A percentile compares a stretch with the other conserved stretches of the same genome.
Conservation (phyloP, 1,140 invertebrate species). For the Trichoplusia ni region DNA sequence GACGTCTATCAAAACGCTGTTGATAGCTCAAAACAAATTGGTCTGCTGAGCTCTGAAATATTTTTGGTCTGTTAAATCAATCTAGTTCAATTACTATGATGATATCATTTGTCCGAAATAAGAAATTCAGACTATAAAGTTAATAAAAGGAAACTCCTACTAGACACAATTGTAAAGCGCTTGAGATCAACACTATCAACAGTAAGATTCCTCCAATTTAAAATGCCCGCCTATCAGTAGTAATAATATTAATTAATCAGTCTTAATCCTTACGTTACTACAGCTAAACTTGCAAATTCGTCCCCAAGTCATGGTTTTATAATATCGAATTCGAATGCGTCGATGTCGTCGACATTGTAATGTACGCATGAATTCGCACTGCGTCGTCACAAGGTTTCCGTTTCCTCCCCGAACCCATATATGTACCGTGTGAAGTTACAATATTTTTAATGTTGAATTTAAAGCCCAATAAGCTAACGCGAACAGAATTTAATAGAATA, state of each 20-base stretch:
- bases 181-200: too few species aligned
- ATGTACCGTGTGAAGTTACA: conserved; percentile 27
- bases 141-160: too few species aligned
- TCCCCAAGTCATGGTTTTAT: too few species aligned
- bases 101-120: background rate
- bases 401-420: conserved; percentile 13
- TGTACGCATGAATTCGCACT: conserved; percentile 26
- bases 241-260: too few species aligned
- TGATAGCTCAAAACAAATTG: background rate
- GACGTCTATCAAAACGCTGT: too few species aligned
- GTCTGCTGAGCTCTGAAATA: background rate
- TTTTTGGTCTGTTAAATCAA: conserved; percentile 7
- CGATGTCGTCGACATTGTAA: conserved; percentile 25
- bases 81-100: background rate
- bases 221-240: too few species aligned
- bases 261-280: too few species aligned
- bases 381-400: conserved; percentile 16
- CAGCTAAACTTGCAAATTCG: too few species aligned
- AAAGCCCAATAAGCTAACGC: background rate
- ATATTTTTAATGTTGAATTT: conserved; percentile 1
- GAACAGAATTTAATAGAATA: background rate
- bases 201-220: too few species aligned
- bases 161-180: too few species aligned
- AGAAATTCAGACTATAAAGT: background rate
- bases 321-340: too few species aligned